Conservation (phyloP, 2,797 vertebrate species). For the Pseudomugil tenellus region DNA sequence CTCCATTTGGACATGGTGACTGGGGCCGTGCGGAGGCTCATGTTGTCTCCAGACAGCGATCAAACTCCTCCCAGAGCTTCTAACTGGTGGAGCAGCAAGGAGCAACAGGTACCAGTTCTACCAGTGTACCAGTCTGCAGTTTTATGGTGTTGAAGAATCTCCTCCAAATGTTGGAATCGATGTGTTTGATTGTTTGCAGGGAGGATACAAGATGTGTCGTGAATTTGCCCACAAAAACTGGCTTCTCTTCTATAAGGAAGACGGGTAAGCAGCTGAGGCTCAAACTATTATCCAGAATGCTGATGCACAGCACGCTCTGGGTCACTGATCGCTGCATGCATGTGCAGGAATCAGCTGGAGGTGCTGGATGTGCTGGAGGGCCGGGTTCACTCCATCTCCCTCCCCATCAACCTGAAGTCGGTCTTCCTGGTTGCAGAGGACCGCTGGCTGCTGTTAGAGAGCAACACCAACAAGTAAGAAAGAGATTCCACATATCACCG, state of each 20-base stretch:
- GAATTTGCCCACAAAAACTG: conserved; percentile 97
- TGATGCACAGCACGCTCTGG: neutral
- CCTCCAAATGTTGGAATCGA: neutral
- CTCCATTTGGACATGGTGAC: conserved; percentile 88
- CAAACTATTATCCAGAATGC: neutral
- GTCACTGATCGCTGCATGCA: neutral
- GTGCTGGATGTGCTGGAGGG: conserved; percentile 95
- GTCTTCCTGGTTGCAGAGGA: conserved; percentile 94
- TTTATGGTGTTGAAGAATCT: neutral
- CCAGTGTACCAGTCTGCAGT: neutral
- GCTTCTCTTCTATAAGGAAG: conserved; percentile 94
- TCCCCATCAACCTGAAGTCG: conserved; percentile 88
- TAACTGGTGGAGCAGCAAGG: conserved; percentile 88
- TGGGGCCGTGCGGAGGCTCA: conserved; percentile 84
- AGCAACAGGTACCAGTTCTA: conserved; percentile 81
- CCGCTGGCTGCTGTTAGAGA: conserved; percentile 93
- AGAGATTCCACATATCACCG: neutral
- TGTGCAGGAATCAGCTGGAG: conserved; percentile 85
- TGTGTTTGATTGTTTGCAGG: conserved; percentile 38
- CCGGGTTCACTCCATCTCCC: conserved; percentile 87
- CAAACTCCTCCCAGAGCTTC: conserved; percentile 73
- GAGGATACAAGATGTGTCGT: conserved; percentile 90
- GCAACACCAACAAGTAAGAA: conserved; percentile 86
- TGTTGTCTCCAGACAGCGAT: conserved; percentile 80
- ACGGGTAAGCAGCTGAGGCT: conserved; percentile 81